A percentile compares a stretch with the other conserved stretches of the same genome.
Evolutionary conservation across 1,140 invertebrate species (phyloP).

Genomic region (Zaprionus camerounensis): DNA sequence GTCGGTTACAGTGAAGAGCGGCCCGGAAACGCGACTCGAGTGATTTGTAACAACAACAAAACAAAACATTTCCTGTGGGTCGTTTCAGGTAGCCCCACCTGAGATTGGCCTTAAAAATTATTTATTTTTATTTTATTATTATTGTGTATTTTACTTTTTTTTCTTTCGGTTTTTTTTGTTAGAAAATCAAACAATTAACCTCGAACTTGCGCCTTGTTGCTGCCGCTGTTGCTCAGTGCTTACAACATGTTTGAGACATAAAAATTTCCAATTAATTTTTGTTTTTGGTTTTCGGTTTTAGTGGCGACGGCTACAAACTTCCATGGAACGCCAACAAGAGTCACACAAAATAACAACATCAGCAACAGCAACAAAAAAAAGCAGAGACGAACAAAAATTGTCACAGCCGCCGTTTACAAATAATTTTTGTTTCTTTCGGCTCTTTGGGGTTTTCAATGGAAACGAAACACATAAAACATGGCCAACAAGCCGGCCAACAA

Average conservation of each 20-base stretch:
- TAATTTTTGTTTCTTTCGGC: conserved; percentile 74
- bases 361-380: conserved; percentile 14
- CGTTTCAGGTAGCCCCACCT: conserved; percentile 49
- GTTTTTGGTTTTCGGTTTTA: conserved; percentile 62
- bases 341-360: conserved; percentile 17
- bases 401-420: conserved; percentile 80
- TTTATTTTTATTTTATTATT: conserved; percentile 45
- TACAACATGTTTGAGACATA: conserved; percentile 81
- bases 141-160: conserved; percentile 40
- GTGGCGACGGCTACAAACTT: conserved; percentile 65
- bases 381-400: conserved; percentile 57
- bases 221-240: conserved; percentile 49
- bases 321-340: conserved; percentile 65
- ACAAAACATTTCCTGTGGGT: conserved; percentile 75
- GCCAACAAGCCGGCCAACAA: conserved; percentile 65
- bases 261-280: conserved; percentile 82
- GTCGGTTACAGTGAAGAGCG: conserved; percentile 30
- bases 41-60: conserved; percentile 59
- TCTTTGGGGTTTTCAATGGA: conserved; percentile 80
- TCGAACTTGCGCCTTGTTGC: conserved; percentile 68
- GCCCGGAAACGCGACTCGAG: conserved; percentile 47
- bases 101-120: conserved; percentile 72
- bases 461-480: conserved; percentile 82
- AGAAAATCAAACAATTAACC: conserved; percentile 83
- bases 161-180: conserved; percentile 50